A percentile compares a stretch with the other conserved stretches of the same genome.
These are phyloP conservation scores for Microtus montanus DNA, from an alignment of 2,113 vertebrate genomes.

Conservation along the genomic window DNA sequence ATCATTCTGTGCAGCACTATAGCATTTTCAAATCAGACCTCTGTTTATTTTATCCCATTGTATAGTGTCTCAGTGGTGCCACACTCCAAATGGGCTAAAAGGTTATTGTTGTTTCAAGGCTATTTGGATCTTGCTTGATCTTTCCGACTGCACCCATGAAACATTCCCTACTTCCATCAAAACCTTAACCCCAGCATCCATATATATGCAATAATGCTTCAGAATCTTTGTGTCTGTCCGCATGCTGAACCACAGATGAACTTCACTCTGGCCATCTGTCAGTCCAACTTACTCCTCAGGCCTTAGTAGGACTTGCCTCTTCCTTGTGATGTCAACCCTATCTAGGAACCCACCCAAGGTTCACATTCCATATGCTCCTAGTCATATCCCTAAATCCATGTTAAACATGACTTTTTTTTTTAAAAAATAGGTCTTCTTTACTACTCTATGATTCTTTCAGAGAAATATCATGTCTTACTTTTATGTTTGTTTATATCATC, in stretches of 20 bases:
- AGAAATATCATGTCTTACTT: neutral
- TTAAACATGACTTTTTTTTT: neutral
- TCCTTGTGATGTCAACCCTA: neutral
- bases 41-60: neutral
- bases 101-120: neutral
- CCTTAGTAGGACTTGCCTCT: constrained; percentile 46
- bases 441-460: neutral
- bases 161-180: neutral
- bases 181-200: neutral
- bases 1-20: neutral
- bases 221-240: neutral
- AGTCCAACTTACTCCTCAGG: constrained; percentile 1
- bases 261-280: constrained; percentile 5
- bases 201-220: neutral
- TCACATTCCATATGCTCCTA: neutral
- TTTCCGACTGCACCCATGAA: neutral
- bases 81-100: neutral
- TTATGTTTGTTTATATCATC: neutral
- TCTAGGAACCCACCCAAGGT: neutral
- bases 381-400: neutral
- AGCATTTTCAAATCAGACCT: neutral
- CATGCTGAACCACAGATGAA: constrained; percentile 38
- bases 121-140: neutral
- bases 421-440: neutral
- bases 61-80: neutral